Evolutionary conservation across 2,797 vertebrate genomes (phyloP).

Genomic region (Typhlichthys subterraneus): DNA sequence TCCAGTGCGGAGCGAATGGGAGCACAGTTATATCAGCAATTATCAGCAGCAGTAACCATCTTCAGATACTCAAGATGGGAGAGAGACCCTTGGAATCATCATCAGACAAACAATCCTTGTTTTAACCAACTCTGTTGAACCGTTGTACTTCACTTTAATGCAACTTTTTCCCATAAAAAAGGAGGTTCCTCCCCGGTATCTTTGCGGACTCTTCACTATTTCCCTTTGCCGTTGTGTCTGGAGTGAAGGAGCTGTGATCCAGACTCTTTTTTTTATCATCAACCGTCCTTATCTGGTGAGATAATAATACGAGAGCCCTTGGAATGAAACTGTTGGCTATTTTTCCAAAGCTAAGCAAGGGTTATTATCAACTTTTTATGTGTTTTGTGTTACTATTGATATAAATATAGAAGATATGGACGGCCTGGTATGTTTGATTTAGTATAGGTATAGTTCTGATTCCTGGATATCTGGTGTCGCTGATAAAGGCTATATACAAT

Average conservation of each 20-base stretch:
- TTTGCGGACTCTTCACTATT: slow-evolving; percentile 49
- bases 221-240: slow-evolving; percentile 30
- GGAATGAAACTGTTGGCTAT: slow-evolving; percentile 51
- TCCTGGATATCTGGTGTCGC: slow-evolving; percentile 46
- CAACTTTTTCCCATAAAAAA: slow-evolving; percentile 31
- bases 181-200: not conserved
- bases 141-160: not conserved
- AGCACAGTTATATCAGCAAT: slow-evolving; percentile 73
- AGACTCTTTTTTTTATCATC: slow-evolving; percentile 67
- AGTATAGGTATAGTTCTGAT: slow-evolving; percentile 46
- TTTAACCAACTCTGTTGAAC: not conserved
- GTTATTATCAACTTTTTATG: slow-evolving; percentile 63
- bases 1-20: slow-evolving; percentile 64
- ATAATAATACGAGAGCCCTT: slow-evolving; percentile 70
- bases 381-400: slow-evolving; percentile 69
- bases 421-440: slow-evolving; percentile 45
- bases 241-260: slow-evolving; percentile 38
- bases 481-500: slow-evolving; percentile 46
- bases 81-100: slow-evolving; percentile 6
- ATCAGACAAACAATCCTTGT: slow-evolving; percentile 1
- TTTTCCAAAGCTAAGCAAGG: slow-evolving; percentile 37
- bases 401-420: slow-evolving; percentile 52
- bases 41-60: slow-evolving; percentile 65
- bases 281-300: slow-evolving; percentile 80
- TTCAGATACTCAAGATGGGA: slow-evolving; percentile 46